phyloP scores from a whole-genome alignment of 2,797 vertebrate genomes.

The Alosa sapidissima region DNA sequence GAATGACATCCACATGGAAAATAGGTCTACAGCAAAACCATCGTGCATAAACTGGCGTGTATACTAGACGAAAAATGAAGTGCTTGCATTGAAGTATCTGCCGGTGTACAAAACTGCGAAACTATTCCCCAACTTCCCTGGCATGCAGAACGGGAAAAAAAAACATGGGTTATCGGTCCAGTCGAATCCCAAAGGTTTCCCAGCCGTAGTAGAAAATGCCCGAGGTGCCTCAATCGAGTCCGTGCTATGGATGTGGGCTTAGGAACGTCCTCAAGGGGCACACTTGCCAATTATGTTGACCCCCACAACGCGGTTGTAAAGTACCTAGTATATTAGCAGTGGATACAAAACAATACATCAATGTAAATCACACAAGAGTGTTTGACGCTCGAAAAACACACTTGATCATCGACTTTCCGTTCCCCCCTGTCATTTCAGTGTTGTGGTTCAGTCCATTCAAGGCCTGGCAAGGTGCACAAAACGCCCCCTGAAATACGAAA shows the following conservation, averaged over 20 bases:
- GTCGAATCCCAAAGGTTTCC: not conserved
- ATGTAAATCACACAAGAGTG: not conserved
- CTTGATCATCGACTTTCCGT: not conserved
- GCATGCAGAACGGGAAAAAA: not conserved
- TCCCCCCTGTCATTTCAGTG: slow-evolving; percentile 4
- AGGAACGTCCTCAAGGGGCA: not conserved
- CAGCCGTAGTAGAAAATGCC: slow-evolving; percentile 22
- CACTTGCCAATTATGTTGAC: not conserved
- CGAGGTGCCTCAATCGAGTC: slow-evolving; percentile 64
- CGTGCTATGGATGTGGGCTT: slow-evolving; percentile 45
- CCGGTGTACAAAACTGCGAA: not conserved
- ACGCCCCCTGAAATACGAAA: slow-evolving; percentile 18
- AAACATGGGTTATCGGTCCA: not conserved
- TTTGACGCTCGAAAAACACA: not conserved
- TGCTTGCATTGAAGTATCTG: not conserved
- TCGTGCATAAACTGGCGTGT: not conserved
- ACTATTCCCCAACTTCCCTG: not conserved
- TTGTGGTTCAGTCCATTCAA: slow-evolving; percentile 17
- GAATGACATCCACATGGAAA: slow-evolving; percentile 40
- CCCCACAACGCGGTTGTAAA: not conserved
- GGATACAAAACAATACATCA: not conserved
- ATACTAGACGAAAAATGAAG: not conserved
- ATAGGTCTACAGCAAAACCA: not conserved
- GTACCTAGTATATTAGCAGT: not conserved
- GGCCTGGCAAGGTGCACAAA: not conserved